phyloP scores from a whole-genome alignment of 2,113 vertebrate species.

The Pyxicephalus adspersus region DNA sequence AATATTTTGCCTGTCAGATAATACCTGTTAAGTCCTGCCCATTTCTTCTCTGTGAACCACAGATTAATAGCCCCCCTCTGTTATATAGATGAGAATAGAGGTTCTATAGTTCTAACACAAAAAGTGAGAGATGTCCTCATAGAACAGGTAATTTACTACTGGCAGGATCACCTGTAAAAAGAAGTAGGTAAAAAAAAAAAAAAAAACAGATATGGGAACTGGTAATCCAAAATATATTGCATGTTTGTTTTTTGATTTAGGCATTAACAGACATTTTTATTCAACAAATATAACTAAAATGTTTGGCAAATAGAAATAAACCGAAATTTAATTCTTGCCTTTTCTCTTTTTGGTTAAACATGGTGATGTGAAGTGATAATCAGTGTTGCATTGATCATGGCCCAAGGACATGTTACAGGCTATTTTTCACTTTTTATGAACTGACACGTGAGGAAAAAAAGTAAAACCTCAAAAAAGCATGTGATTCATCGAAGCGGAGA shows the following conservation, averaged over 20 bases:
- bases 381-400: not conserved
- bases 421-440: constrained; percentile 10
- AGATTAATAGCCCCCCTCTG: too few relatives aligned
- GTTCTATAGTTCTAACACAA: too few relatives aligned
- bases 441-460: not conserved
- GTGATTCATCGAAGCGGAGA: not conserved
- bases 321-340: not conserved
- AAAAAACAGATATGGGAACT: not conserved
- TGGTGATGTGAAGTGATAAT: not conserved
- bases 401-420: constrained; percentile 16
- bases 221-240: too few relatives aligned
- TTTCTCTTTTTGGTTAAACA: not conserved
- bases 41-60: too few relatives aligned
- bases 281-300: not conserved
- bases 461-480: constrained; percentile 16
- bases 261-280: not conserved
- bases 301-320: not conserved
- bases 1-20: too few relatives aligned
- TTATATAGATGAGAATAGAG: too few relatives aligned
- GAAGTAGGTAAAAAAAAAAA: not conserved
- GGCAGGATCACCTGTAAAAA: not conserved
- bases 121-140: too few relatives aligned
- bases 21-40: too few relatives aligned
- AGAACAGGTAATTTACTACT: too few relatives aligned
- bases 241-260: too few relatives aligned